Evolutionary conservation across 2,113 vertebrate species (phyloP).

Genomic region (Apaloderma vittatum): DNA sequence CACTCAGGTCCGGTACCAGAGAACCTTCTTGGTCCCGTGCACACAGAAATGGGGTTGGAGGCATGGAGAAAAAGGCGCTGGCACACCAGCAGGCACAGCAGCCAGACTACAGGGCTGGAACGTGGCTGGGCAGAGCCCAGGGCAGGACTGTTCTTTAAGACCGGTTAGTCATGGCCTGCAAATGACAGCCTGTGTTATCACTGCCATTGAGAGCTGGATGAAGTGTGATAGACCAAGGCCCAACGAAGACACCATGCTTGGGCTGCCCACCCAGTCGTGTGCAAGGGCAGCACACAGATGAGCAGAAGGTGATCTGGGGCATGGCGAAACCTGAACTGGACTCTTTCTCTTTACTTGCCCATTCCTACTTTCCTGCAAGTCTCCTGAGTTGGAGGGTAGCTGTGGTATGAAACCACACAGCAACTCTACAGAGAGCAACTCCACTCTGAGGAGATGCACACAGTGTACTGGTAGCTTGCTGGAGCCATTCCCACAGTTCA

Average conservation of each 20-base stretch:
- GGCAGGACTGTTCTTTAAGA: background rate
- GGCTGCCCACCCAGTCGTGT: background rate
- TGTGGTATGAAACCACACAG: background rate
- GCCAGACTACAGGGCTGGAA: background rate
- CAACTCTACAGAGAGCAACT: background rate
- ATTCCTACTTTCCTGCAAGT: background rate
- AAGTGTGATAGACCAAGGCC: rapidly evolving
- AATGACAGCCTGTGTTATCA: background rate
- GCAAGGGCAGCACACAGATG: background rate
- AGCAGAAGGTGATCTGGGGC: background rate
- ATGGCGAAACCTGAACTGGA: background rate
- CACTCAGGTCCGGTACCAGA: background rate
- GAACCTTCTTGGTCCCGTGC: background rate
- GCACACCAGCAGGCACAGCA: background rate
- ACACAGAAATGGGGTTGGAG: background rate
- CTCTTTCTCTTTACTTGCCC: background rate
- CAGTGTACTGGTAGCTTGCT: rapidly evolving
- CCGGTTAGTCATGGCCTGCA: background rate
- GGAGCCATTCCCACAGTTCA: background rate
- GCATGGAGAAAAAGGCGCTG: background rate
- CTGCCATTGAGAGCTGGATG: background rate
- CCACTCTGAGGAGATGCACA: background rate
- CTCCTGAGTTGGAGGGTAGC: background rate
- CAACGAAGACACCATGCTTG: background rate
- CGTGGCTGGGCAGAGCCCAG: background rate